These are phyloP conservation scores for Oscheius sp. DNA, from an alignment of 2,888 invertebrate genomes.

Conservation along the genomic window DNA sequence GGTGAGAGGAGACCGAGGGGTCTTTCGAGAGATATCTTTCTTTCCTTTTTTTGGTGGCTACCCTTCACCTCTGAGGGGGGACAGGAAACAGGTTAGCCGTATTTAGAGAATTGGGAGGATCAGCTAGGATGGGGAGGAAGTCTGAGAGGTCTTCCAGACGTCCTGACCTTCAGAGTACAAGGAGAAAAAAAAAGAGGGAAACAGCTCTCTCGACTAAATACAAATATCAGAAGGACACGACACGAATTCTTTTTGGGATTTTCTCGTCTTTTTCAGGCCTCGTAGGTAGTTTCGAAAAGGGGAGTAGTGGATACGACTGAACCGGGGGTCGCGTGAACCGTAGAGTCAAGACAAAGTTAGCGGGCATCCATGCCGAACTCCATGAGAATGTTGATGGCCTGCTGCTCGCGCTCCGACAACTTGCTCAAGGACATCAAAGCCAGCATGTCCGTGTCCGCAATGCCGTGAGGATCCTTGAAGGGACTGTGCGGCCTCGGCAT, in stretches of 20 bases:
- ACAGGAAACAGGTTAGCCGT: no score
- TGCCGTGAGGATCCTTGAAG: conserved; percentile 30
- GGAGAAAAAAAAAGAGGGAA: not conserved
- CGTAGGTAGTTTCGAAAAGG: no score
- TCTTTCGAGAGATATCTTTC: no score
- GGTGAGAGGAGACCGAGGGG: not conserved
- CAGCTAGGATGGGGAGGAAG: not conserved
- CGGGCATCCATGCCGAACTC: conserved; percentile 19
- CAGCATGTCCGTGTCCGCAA: conserved; percentile 35
- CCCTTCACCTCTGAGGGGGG: no score
- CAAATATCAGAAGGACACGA: conserved; percentile 4
- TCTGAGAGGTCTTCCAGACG: no score
- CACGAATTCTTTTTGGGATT: not conserved
- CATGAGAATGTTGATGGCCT: conserved; percentile 33
- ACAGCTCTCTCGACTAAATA: conserved; percentile 8
- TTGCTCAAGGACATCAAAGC: conserved; percentile 28
- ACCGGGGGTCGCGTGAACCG: no score
- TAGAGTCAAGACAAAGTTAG: not conserved
- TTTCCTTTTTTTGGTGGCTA: no score
- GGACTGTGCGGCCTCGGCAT: conserved; percentile 29
- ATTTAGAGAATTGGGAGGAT: not conserved
- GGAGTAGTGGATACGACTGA: no score
- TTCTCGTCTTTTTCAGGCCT: no score
- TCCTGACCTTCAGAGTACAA: no score
- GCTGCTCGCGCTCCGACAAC: conserved; percentile 30